These are phyloP conservation scores for Lamprotornis superbus DNA, from an alignment of 2,113 vertebrate genomes.

Conservation along the genomic window DNA sequence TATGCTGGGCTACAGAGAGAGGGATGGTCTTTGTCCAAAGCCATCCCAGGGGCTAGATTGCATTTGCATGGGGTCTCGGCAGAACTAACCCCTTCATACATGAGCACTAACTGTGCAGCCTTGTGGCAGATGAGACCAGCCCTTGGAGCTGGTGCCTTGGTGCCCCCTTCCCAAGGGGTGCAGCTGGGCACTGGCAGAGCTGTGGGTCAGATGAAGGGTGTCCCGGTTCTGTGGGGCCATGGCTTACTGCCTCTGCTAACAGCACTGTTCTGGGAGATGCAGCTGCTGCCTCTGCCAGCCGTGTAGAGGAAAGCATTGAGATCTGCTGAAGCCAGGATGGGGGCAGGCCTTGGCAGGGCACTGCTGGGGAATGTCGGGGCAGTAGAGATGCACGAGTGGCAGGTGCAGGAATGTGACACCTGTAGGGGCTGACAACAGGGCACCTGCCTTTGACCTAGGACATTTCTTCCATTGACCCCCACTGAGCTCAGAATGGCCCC, in stretches of 20 bases:
- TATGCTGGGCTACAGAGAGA: not conserved
- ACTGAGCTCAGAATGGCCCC: not conserved
- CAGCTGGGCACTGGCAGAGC: not conserved
- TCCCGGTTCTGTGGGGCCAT: not conserved
- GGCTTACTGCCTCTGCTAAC: not conserved
- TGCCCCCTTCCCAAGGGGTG: not conserved
- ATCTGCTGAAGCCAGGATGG: not conserved
- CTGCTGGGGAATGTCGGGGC: not conserved
- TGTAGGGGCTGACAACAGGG: not conserved
- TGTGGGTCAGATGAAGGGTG: not conserved
- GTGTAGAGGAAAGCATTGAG: not conserved
- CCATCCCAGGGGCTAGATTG: accelerated
- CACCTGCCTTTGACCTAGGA: not conserved
- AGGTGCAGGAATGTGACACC: not conserved
- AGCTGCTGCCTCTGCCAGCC: not conserved
- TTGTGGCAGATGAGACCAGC: not conserved
- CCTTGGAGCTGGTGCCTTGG: not conserved
- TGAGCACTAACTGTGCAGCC: not conserved
- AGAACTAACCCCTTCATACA: not conserved
- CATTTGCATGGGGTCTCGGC: not conserved
- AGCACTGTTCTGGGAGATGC: not conserved
- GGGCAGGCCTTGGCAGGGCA: not conserved
- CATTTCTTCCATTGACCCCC: not conserved
- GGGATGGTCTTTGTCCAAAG: not conserved
- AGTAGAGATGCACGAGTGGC: not conserved